These are phyloP conservation scores for Tethea ocularis DNA, from an alignment of 2,888 invertebrate genomes.

Conservation along the genomic window DNA sequence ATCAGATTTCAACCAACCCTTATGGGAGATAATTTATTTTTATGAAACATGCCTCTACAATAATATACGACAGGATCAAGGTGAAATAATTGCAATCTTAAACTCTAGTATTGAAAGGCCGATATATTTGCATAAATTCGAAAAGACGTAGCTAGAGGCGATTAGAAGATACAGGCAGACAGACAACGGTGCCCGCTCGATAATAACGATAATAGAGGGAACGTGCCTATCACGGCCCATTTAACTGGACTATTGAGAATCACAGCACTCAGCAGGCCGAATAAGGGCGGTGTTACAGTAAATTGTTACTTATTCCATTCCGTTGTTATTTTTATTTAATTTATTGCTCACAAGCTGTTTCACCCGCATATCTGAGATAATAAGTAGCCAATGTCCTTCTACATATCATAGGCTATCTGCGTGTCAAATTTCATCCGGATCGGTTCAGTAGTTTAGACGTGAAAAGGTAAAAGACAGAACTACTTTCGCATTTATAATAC, in stretches of 20 bases:
- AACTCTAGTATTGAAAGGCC: background rate
- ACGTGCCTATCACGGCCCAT: slow-evolving; percentile 46
- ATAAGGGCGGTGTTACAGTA: background rate
- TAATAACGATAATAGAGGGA: slow-evolving; percentile 50
- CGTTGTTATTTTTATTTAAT: background rate
- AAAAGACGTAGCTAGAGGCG: slow-evolving; percentile 16
- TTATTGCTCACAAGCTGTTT: no score
- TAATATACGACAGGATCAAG: slow-evolving; percentile 23
- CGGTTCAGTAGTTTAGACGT: no score
- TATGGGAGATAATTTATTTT: slow-evolving; percentile 7
- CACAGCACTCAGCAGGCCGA: slow-evolving; percentile 17
- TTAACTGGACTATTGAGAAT: slow-evolving; percentile 29
- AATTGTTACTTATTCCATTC: background rate
- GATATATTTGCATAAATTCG: slow-evolving; percentile 1
- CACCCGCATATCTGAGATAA: no score
- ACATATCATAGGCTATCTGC: no score
- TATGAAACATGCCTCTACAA: no score
- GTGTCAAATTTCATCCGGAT: no score
- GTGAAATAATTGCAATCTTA: slow-evolving; percentile 15
- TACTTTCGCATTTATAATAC: no score
- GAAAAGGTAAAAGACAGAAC: no score
- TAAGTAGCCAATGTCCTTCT: no score
- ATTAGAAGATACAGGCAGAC: slow-evolving; percentile 37
- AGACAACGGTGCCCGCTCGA: slow-evolving; percentile 39
- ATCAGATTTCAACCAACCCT: no score